Evolutionary conservation across 1,140 invertebrate species (phyloP).

Genomic region (Tetragnatha versicolor): DNA sequence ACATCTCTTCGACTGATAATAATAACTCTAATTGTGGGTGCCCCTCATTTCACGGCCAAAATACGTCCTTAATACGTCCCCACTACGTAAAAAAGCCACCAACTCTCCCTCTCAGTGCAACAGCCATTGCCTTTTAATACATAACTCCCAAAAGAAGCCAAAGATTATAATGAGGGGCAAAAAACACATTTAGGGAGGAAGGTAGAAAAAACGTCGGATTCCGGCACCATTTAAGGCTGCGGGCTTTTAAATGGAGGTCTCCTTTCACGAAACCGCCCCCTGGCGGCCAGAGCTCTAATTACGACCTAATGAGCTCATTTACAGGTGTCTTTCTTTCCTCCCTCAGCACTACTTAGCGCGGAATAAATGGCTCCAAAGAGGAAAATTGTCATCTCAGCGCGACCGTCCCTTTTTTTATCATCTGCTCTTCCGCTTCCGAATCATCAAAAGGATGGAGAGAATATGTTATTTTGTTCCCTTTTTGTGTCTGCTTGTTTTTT

Average conservation of each 20-base stretch:
- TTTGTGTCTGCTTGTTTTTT: not conserved
- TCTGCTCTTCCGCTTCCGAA: not conserved
- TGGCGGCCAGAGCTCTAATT: slow-evolving; percentile 54
- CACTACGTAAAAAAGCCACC: not conserved
- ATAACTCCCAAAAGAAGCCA: slow-evolving; percentile 16
- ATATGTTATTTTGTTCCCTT: not conserved
- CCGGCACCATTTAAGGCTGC: slow-evolving; percentile 45
- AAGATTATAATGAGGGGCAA: slow-evolving; percentile 8
- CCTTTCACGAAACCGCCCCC: slow-evolving; percentile 44
- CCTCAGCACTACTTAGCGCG: not conserved
- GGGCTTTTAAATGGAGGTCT: slow-evolving; percentile 47
- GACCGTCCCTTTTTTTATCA: not conserved
- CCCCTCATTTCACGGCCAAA: too few species aligned
- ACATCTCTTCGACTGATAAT: too few species aligned
- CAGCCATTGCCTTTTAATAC: slow-evolving; percentile 47
- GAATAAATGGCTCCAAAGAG: slow-evolving; percentile 19
- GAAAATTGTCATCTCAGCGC: not conserved
- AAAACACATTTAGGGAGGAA: not conserved
- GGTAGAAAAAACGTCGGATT: slow-evolving; percentile 36
- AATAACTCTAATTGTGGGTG: too few species aligned
- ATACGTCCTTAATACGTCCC: too few species aligned
- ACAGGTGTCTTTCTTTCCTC: slow-evolving; percentile 50
- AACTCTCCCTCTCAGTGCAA: slow-evolving; percentile 17
- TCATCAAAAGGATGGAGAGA: too few species aligned
- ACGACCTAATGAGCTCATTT: slow-evolving; percentile 53